Base-by-base conservation (phyloP, 2,797 vertebrate genomes). In the Trachops cirrhosus region DNA sequence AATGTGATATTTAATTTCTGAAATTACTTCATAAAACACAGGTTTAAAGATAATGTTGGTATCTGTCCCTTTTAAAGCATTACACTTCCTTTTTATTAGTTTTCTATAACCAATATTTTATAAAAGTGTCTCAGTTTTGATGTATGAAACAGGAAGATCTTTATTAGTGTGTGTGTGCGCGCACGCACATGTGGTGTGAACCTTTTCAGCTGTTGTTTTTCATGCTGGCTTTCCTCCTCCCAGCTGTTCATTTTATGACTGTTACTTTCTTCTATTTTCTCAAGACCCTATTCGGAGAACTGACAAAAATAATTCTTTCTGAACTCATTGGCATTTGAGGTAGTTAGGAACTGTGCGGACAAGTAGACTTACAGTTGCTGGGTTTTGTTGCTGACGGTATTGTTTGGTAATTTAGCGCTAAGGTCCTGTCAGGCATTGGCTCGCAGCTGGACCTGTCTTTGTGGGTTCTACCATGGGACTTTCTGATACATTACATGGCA, bases 121-220 rank as follows among this genome's bases (percentile, higher is more conserved):
- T 95, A n/a, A 54, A 62, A 91, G 24, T n/a, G 24, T 75, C 48
- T 41, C 16, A 9, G 16, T 50, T 93, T 77, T 86, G 70, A 37
- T 37, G 46, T 21, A 32, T 74, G 68, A 87, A 84, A 64, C 39
- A 52, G 34, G 46, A 19, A 39, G 62, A 50, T 62, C 68, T n/a
- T 79, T 89, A 18, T 64, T 44, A 9, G 0, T 67, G 6, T 68
- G 80, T 44, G 70, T 39, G 19, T 84, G n/a, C n/a, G n/a, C n/a
- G 70, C 73, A 4, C 22, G 37, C 37, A 32, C 80, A n/a, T 48
- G 26, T 62, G 59, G 26, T 62, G 59, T 41, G 46, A 54, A 39
- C 37, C 19, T 93, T 93, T 86, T 92, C 82, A 87, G 91, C 84
- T 94, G 48, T 91, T 96, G 91, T 89, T 93, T 93, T 89, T 80